phyloP scores from a whole-genome alignment of 2,797 vertebrate species.

The Carapus acus region DNA sequence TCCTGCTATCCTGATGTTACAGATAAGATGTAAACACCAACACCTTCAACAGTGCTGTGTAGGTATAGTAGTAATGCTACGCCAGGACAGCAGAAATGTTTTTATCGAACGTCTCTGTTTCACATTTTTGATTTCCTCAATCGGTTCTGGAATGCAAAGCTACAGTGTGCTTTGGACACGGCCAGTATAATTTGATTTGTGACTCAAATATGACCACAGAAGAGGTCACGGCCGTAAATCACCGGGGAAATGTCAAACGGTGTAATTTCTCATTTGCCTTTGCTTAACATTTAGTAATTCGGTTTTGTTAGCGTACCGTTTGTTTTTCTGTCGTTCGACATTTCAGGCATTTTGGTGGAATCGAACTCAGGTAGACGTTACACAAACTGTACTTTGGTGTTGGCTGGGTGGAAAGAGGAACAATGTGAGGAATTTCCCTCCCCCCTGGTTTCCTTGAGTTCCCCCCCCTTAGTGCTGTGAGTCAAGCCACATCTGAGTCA shows the following conservation, averaged over 20 bases:
- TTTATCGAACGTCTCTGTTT: neutral
- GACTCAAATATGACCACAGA: slow-evolving; percentile 6
- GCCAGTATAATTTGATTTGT: neutral
- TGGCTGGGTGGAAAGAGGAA: slow-evolving; percentile 46
- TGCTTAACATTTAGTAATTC: neutral
- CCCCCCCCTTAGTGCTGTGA: slow-evolving; percentile 23
- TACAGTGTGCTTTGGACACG: neutral
- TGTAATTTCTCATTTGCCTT: neutral
- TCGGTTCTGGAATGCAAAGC: neutral
- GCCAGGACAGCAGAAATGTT: neutral
- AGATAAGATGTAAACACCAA: too few relatives aligned
- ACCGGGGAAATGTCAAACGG: neutral
- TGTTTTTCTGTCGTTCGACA: neutral
- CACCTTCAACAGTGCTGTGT: too few relatives aligned
- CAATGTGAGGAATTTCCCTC: slow-evolving; percentile 61
- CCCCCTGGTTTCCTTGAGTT: neutral
- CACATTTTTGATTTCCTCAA: neutral
- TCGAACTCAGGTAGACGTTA: slow-evolving; percentile 2
- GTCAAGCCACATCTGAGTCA: slow-evolving; percentile 11
- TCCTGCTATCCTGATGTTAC: too few relatives aligned
- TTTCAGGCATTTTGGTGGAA: slow-evolving; percentile 2
- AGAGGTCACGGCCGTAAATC: neutral
- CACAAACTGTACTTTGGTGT: slow-evolving; percentile 14
- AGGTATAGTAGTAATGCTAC: too few relatives aligned
- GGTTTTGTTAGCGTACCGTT: neutral